phyloP scores from a whole-genome alignment of 1,140 invertebrate genomes.

The Bicyclus anynana region DNA sequence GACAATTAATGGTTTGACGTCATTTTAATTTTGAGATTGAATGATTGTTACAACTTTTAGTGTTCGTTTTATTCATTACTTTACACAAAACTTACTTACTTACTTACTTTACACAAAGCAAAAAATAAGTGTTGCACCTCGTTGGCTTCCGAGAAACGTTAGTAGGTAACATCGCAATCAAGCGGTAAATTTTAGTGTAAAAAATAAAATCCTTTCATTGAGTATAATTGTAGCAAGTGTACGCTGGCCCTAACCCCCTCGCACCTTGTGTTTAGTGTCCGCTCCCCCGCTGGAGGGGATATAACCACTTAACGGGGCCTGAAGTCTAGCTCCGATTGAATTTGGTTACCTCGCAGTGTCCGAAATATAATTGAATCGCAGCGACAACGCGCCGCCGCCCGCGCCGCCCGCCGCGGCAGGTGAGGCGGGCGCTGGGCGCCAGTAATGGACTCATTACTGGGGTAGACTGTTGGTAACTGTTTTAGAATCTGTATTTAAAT shows the following conservation, averaged over 20 bases:
- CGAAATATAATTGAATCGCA: constrained; percentile 46
- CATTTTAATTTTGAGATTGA: no score
- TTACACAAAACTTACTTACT: no score
- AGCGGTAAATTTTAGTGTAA: no score
- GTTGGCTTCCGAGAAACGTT: no score
- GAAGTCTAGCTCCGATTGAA: constrained; percentile 69
- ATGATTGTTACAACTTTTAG: no score
- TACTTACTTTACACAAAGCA: no score
- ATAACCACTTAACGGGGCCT: constrained; percentile 72
- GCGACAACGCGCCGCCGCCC: constrained; percentile 4
- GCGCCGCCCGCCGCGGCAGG: background rate
- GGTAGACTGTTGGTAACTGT: background rate
- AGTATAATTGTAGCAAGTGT: no score
- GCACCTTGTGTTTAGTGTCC: constrained; percentile 58
- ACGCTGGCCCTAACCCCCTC: constrained; percentile 20
- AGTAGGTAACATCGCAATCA: no score
- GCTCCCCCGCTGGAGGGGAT: constrained; percentile 55
- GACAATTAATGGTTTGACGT: no score
- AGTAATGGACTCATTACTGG: background rate
- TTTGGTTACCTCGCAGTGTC: constrained; percentile 58
- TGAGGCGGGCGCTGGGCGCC: background rate
- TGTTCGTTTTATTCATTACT: no score
- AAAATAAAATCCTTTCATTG: no score
- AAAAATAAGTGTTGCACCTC: no score
- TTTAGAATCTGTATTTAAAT: background rate